These are phyloP conservation scores for Euschistus heros DNA, from an alignment of 1,140 invertebrate species.

Conservation along the genomic window DNA sequence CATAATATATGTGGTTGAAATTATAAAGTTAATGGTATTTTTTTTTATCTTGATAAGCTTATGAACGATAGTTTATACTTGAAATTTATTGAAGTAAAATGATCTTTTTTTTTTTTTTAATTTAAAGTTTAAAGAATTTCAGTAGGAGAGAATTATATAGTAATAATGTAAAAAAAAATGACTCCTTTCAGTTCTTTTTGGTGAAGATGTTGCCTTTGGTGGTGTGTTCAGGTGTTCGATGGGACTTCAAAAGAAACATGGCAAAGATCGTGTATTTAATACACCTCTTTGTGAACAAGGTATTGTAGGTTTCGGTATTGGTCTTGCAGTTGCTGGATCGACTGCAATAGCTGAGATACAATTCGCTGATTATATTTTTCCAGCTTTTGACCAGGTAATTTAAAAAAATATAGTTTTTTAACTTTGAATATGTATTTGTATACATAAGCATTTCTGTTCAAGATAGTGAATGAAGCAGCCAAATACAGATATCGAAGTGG, in stretches of 20 bases:
- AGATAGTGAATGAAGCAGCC: conserved; percentile 82
- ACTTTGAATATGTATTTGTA: too few relatives aligned
- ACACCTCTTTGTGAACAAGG: conserved; percentile 97
- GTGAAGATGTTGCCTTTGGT: conserved; percentile 97
- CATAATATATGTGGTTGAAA: too few relatives aligned
- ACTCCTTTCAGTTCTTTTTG: conserved; percentile 68
- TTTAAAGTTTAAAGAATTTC: too few relatives aligned
- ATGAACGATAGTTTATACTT: too few relatives aligned
- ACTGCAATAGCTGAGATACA: conserved; percentile 98
- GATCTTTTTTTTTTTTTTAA: too few relatives aligned
- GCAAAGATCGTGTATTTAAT: conserved; percentile 90
- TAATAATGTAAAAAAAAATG: too few relatives aligned
- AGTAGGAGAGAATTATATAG: too few relatives aligned
- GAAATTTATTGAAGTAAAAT: too few relatives aligned
- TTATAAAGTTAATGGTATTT: too few relatives aligned
- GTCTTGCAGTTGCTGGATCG: conserved; percentile 73
- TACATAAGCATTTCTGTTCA: conserved; percentile 23
- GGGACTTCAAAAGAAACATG: conserved; percentile 88
- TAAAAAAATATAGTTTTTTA: too few relatives aligned
- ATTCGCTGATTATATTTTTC: conserved; percentile 99
- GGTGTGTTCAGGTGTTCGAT: conserved; percentile 96
- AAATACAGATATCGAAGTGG: conserved; percentile 92
- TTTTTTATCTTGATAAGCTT: too few relatives aligned
- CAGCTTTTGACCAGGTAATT: conserved; percentile 92
- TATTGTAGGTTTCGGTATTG: conserved; percentile 95